phyloP scores from a whole-genome alignment of 35 echinoderm and acorn worm species.

The Strongylocentrotus purpuratus region DNA sequence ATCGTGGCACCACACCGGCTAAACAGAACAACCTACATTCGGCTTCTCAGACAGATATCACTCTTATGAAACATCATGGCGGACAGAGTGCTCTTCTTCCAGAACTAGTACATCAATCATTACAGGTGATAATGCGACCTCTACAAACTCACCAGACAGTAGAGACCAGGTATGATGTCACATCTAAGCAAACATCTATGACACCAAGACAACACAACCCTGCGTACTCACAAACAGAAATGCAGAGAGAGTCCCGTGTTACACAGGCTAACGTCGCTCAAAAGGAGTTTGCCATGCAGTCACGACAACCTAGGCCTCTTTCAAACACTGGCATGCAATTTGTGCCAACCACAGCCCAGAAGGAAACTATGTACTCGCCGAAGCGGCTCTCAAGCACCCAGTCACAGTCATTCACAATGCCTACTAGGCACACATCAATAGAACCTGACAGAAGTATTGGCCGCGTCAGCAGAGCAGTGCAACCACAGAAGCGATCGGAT shows the following conservation, averaged over 20 bases:
- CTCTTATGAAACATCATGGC: background rate
- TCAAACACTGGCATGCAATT: background rate
- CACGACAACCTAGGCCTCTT: background rate
- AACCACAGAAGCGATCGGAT: slow-evolving; percentile 16
- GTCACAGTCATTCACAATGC: background rate
- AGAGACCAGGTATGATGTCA: background rate
- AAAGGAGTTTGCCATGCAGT: slow-evolving; percentile 5
- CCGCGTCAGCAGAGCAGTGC: background rate
- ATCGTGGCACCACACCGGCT: slow-evolving; percentile 58
- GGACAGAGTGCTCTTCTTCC: background rate
- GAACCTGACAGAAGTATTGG: slow-evolving; percentile 29
- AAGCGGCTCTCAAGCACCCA: background rate
- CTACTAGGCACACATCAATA: background rate
- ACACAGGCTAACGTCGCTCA: background rate
- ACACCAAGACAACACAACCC: background rate
- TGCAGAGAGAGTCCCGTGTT: background rate
- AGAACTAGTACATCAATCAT: slow-evolving; percentile 20
- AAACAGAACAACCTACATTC: slow-evolving; percentile 30
- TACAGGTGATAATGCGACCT: slow-evolving; percentile 41
- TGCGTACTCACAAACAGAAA: background rate
- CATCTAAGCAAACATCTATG: slow-evolving; percentile 21
- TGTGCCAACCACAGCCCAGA: background rate
- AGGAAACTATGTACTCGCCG: background rate
- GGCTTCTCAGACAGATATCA: slow-evolving; percentile 24
- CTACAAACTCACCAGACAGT: slow-evolving; percentile 17